Base-by-base conservation (phyloP, 1,140 invertebrate genomes). In the Drosophila paulistorum region DNA sequence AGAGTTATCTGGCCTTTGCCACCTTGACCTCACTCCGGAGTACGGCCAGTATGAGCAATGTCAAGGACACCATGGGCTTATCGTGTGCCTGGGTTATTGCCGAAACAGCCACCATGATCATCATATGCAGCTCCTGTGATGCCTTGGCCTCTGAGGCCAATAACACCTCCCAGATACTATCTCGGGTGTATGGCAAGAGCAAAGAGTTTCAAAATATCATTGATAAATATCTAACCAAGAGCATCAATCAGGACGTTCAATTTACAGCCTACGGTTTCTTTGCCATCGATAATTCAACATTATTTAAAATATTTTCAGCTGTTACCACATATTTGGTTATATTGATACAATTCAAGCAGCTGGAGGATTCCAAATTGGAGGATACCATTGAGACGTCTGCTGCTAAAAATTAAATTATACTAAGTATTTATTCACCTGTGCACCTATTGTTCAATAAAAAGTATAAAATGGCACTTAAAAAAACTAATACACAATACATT, bases 191-290 rank as follows among this genome's bases (percentile, higher is more conserved):
- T 33, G 86, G 77, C 33, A 90, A 89, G 60, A 80, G 79, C 66
- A 92, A 90, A 69, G 81, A 92, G 20, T 89, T 86, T 64, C 89
- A 92, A 64, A 92, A 89, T 68, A 90, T 92, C 4, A 87, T 91
- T 23, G 91, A 92, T 48, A 92, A 92, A 68, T 92, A 91, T 60
- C 72, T 92, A 7, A 92, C 91, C 17, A 92, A 92, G 67, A 92
- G 91, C 65, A 91, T 92, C 30, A 92, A 91, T 23, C 91, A 92
- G 65, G 91, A 92, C 26, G 70, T 92, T 11, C 79, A 92, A 59
- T 92, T 92, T 33, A 92, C 91, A 1, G 91, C 91, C 51, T 92
- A 92, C 37, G 91, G 91, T 26, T 92, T 92, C 68, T 92, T 92
- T 61, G 71, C 90, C 10, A 92, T 92, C 11, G 91, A 92, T 30